Percentiles rank a stretch among this genome's conserved stretches.
Evolutionary conservation across 2,113 vertebrate genomes (phyloP).

Genomic region (Leiothrix lutea): DNA sequence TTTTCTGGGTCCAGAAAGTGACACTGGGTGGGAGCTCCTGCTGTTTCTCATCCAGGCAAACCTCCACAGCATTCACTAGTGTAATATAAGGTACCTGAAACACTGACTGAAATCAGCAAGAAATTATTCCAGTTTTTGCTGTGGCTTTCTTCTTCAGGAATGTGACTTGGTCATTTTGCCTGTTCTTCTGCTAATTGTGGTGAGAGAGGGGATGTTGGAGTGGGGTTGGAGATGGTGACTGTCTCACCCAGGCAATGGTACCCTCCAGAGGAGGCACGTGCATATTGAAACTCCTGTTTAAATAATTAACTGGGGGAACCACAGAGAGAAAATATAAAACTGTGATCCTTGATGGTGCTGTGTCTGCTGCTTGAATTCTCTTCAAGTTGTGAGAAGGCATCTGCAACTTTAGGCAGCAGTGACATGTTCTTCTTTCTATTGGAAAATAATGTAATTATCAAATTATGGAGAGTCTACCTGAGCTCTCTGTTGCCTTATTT

Average conservation of each 20-base stretch:
- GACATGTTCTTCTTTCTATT: not conserved
- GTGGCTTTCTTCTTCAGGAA: not conserved
- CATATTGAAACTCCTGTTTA: not conserved
- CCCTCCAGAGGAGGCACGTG: not conserved
- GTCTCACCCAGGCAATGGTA: not conserved
- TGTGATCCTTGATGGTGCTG: not conserved
- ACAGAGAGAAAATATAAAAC: not conserved
- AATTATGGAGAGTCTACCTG: not conserved
- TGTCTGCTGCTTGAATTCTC: not conserved
- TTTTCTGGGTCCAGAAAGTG: not conserved
- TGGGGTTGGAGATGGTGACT: not conserved
- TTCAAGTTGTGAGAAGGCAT: not conserved
- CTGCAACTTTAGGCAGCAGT: not conserved
- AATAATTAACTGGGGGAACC: not conserved
- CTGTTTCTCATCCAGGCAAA: not conserved
- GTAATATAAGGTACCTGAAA: not conserved
- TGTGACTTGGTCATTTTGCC: not conserved
- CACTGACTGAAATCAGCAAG: not conserved
- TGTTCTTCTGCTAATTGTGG: not conserved
- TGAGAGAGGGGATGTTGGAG: not conserved
- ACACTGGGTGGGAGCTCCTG: not conserved
- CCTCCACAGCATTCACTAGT: not conserved
- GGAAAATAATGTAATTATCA: not conserved
- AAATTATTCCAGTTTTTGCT: not conserved
- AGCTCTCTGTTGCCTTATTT: not conserved